Conservation (phyloP, 2,113 vertebrate genomes). For the Saccopteryx leptura region DNA sequence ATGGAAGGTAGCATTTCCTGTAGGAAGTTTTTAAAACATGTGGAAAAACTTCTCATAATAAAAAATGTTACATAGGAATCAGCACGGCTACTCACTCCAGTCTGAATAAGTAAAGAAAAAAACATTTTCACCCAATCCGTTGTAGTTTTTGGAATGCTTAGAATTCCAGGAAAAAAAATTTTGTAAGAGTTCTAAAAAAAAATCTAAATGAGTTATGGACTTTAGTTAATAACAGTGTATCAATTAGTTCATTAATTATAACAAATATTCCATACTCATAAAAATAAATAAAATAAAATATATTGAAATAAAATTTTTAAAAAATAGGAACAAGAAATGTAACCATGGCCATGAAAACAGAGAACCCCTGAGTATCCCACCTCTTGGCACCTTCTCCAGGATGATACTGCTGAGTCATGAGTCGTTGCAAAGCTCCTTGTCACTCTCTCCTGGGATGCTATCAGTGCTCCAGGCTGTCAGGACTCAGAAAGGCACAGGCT, state of each 20-base stretch:
- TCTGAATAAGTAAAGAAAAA: background rate
- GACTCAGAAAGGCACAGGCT: background rate
- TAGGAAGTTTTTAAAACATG: background rate
- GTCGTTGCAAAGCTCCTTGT: background rate
- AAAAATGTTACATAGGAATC: rapidly evolving
- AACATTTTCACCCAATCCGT: background rate
- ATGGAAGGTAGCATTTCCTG: rapidly evolving
- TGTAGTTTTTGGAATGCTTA: background rate
- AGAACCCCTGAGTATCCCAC: background rate
- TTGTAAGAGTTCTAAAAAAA: background rate
- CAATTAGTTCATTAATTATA: background rate
- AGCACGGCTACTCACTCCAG: rapidly evolving
- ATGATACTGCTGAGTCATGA: background rate
- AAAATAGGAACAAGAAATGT: background rate
- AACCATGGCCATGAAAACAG: background rate
- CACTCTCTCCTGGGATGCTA: background rate
- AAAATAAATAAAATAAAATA: background rate
- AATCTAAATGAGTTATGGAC: background rate
- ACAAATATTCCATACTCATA: background rate
- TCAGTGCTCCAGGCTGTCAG: background rate
- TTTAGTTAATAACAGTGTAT: background rate
- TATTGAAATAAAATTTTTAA: background rate
- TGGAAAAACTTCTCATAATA: background rate
- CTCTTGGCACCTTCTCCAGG: background rate
- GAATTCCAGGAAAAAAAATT: background rate